Base-by-base conservation (phyloP, 1,140 invertebrate species). In the Hyles vespertilio region DNA sequence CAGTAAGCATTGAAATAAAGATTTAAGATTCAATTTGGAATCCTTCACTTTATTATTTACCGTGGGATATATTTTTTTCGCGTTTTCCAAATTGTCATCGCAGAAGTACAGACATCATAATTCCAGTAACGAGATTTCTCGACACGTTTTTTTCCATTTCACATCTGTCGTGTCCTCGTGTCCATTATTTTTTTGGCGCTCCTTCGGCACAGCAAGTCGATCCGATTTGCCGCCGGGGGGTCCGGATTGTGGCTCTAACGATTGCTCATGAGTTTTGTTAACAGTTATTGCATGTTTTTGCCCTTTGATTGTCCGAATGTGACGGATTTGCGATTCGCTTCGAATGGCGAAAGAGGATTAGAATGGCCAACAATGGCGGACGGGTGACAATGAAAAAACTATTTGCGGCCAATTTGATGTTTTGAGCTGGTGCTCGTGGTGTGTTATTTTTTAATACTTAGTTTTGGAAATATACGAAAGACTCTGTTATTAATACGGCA, bases 131-230 rank as follows among this genome's bases (percentile, higher is more conserved):
- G 67, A 76, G 73, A 81, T 83, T 77, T 63, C 47, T 61, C 22
- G 22, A 57, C 54, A 70, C 57, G 59, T 51, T 69, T 55, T 51
- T 40, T 76, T 79, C 22, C 77, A 72, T 51, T 58, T 61, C 59
- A 65, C 83, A 86, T 84, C 83, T 86, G 83, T 81, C 77, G 72
- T 63, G 61, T 74, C 72, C 77, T 78, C 82, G 80, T 81, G 80
- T 78, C 79, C 69, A 70, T 74, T 76, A 58, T 61, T 59, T 79
- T 77, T 72, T 65, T 62, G 65, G 60, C 63, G 63, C 65, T 73
- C 65, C 67, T 77, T 79, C 77, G 60, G 65, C 68, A 67, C 36
- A 8, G 36, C 36, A 63, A 59, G 64, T 78, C 83, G 73, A 83
- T 80, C 81, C 70, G 79, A 77, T 86, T 84, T 81, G 69, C 55